Evolutionary conservation across 2,888 invertebrate species (phyloP).

Genomic region (Drosophila lutescens): DNA sequence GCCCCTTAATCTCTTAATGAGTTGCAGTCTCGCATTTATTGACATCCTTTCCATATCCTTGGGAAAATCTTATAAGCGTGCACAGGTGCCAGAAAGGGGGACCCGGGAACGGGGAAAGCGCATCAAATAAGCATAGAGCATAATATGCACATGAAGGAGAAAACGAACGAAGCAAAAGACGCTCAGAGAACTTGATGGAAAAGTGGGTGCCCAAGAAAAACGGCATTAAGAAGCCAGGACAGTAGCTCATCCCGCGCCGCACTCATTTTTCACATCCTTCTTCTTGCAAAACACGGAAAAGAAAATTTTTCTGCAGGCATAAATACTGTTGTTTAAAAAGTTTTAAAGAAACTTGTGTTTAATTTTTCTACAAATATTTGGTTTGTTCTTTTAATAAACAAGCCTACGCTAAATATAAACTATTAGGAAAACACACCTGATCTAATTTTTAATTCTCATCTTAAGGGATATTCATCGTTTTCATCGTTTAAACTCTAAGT

Average conservation of each 20-base stretch:
- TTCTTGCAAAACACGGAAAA: constrained; percentile 3
- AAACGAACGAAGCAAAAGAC: constrained; percentile 34
- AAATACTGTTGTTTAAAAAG: too few species aligned
- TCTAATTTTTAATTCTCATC: too few species aligned
- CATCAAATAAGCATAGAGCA: constrained; percentile 71
- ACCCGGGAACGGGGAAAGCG: constrained; percentile 3
- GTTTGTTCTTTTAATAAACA: too few species aligned
- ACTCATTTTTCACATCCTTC: neutral
- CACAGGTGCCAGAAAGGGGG: constrained; percentile 16
- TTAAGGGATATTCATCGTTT: too few species aligned
- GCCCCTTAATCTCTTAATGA: constrained; percentile 73
- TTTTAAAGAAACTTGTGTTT: too few species aligned
- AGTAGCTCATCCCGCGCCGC: constrained; percentile 22
- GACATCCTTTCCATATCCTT: constrained; percentile 58
- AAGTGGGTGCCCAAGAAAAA: constrained; percentile 41
- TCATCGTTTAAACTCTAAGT: too few species aligned
- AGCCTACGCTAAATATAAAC: too few species aligned
- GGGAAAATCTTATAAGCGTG: constrained; percentile 66
- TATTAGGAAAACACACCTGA: too few species aligned
- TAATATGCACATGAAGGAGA: constrained; percentile 66
- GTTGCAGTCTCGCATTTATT: constrained; percentile 73
- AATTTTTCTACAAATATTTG: too few species aligned
- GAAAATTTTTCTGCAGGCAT: neutral
- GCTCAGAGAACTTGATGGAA: constrained; percentile 41
- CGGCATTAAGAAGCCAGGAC: constrained; percentile 39